These are phyloP conservation scores for Leptogaster cylindrica DNA, from an alignment of 2,888 invertebrate genomes.

Conservation along the genomic window DNA sequence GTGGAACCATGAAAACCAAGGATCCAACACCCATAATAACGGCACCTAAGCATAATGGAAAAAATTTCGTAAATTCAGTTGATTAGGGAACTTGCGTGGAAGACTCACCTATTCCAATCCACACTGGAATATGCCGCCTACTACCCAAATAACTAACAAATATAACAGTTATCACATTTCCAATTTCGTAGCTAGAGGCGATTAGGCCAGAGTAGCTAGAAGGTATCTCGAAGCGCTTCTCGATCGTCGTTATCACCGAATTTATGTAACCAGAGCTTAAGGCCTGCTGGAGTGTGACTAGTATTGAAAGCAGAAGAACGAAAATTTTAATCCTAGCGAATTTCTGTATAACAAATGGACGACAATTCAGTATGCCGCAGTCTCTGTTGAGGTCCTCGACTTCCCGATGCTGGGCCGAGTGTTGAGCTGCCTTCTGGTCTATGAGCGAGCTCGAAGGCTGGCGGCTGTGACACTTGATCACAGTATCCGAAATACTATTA, in stretches of 20 bases:
- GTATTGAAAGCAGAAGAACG: constrained; percentile 85
- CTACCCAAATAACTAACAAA: constrained; percentile 95
- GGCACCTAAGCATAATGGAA: constrained; percentile 75
- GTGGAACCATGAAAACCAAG: constrained; percentile 90
- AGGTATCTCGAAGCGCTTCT: constrained; percentile 93
- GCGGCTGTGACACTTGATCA: constrained; percentile 79
- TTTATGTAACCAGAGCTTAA: constrained; percentile 91
- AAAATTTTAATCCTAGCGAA: constrained; percentile 93
- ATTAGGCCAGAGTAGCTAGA: constrained; percentile 91
- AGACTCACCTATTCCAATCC: constrained; percentile 86
- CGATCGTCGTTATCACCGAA: constrained; percentile 95
- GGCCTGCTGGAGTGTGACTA: constrained; percentile 89
- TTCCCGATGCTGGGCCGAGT: constrained; percentile 60
- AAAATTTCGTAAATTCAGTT: no score
- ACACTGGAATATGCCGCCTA: constrained; percentile 88
- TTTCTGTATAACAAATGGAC: constrained; percentile 83
- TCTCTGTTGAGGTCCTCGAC: constrained; percentile 73
- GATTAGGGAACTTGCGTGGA: neutral
- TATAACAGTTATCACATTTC: constrained; percentile 93
- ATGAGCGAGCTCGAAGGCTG: constrained; percentile 78
- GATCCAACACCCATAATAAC: constrained; percentile 94
- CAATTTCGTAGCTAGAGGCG: constrained; percentile 93
- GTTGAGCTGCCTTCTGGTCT: constrained; percentile 64
- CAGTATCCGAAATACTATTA: constrained; percentile 53
- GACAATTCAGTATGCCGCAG: constrained; percentile 87